phyloP scores from a whole-genome alignment of 2,797 vertebrate species.

The Tragopan temminckii region DNA sequence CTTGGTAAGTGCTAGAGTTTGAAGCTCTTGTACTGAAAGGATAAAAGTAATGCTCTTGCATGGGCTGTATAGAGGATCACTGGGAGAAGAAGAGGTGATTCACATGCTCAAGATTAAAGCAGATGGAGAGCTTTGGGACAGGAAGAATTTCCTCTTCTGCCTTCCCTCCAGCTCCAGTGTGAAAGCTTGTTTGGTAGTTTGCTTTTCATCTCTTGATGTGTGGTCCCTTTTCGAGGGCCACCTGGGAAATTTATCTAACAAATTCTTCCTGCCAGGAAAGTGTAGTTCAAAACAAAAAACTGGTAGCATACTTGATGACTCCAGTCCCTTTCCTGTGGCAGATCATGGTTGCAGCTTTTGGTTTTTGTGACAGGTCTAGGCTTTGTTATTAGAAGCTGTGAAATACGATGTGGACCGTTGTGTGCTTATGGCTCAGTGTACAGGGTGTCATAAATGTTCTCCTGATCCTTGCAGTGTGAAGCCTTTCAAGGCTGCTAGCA shows the following conservation, averaged over 20 bases:
- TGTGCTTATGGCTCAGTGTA: background rate
- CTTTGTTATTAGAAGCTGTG: background rate
- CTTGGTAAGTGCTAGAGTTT: background rate
- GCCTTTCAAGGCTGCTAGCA: background rate
- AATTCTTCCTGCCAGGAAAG: background rate
- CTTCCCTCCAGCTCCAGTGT: background rate
- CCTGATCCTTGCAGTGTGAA: background rate
- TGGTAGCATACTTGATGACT: background rate
- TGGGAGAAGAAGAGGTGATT: background rate
- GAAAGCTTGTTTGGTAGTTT: background rate
- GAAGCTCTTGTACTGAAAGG: background rate
- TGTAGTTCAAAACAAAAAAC: background rate
- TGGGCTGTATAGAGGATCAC: background rate
- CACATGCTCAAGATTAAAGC: background rate
- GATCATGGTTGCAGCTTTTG: background rate
- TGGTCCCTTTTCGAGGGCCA: background rate
- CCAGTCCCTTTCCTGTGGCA: background rate
- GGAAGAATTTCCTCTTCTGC: constrained; percentile 4
- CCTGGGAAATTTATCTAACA: background rate
- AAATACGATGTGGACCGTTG: background rate
- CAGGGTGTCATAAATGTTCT: background rate
- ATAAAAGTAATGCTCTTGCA: background rate
- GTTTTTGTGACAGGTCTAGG: background rate
- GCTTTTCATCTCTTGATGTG: background rate
- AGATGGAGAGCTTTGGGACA: background rate